Percentiles rank a stretch among this genome's conserved stretches.
Conservation (phyloP, 2,113 vertebrate species). For the Clarias macrocephalus region DNA sequence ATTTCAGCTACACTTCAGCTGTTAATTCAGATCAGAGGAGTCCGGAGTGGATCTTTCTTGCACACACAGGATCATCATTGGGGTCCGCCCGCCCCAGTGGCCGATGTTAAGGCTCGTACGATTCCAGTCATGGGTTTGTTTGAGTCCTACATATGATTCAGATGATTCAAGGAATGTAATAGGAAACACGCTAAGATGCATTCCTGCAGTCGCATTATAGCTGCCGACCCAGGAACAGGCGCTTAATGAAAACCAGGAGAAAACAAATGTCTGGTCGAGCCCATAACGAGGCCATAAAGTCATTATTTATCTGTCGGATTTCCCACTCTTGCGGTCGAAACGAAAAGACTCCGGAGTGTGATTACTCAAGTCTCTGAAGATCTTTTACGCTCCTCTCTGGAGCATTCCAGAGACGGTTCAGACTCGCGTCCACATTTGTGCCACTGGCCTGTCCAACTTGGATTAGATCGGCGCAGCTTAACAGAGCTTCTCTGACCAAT, state of each 20-base stretch:
- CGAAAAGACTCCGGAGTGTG: constrained; percentile 58
- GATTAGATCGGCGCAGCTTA: constrained; percentile 49
- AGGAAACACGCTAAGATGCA: neutral
- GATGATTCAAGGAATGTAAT: constrained; percentile 49
- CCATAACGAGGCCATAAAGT: constrained; percentile 17
- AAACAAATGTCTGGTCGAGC: constrained; percentile 25
- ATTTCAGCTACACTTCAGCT: constrained; percentile 54
- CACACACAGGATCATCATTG: constrained; percentile 49
- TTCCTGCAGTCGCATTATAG: neutral
- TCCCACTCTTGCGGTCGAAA: constrained; percentile 56
- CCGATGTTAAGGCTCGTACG: constrained; percentile 67
- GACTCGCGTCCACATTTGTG: constrained; percentile 56
- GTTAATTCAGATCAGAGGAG: constrained; percentile 43
- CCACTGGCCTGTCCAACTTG: constrained; percentile 58
- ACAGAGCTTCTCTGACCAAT: constrained; percentile 58
- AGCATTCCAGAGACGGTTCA: constrained; percentile 58
- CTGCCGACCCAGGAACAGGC: constrained; percentile 20
- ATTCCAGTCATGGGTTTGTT: constrained; percentile 62
- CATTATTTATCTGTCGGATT: constrained; percentile 60
- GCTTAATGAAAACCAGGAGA: constrained; percentile 35
- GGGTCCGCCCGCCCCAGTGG: constrained; percentile 82
- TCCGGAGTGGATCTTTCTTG: constrained; percentile 51
- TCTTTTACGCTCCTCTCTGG: constrained; percentile 57
- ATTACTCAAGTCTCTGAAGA: constrained; percentile 59
- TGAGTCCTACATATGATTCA: constrained; percentile 60